phyloP scores from a whole-genome alignment of 2,113 vertebrate species.

The Pelusios castaneus region DNA sequence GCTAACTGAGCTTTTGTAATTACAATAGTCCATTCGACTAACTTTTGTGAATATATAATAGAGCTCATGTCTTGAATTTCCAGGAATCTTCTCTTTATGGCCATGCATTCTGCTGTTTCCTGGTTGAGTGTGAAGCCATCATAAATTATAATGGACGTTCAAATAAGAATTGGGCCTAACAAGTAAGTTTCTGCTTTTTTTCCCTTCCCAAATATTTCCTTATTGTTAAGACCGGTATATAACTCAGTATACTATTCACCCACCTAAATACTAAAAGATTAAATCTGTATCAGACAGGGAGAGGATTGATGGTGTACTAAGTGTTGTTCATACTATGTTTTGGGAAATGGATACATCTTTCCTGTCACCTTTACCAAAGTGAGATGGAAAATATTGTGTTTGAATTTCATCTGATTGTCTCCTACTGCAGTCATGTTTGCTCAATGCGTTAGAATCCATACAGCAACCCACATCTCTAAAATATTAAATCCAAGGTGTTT shows the following conservation, averaged over 20 bases:
- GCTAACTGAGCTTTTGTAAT: conserved; percentile 19
- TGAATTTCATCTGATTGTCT: neutral
- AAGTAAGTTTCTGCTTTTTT: conserved; percentile 24
- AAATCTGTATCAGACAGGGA: neutral
- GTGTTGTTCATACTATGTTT: neutral
- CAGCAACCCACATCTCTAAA: neutral
- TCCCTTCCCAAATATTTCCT: neutral
- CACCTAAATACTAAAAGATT: neutral
- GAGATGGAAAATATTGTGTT: neutral
- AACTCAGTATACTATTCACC: rapidly evolving
- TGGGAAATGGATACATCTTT: neutral
- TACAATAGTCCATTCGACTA: neutral
- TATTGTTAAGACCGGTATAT: neutral
- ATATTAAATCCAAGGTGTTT: neutral
- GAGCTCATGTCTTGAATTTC: conserved; percentile 35
- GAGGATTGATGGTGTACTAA: neutral
- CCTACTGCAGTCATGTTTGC: neutral
- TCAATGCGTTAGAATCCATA: neutral
- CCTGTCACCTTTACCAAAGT: neutral
- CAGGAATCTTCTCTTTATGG: neutral
- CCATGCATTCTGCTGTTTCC: neutral
- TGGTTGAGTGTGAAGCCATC: rapidly evolving
- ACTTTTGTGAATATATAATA: conserved; percentile 35
- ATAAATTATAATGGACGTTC: neutral
- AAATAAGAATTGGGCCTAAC: neutral